phyloP scores from a whole-genome alignment of 2,888 invertebrate genomes.

The Agriopis leucophaearia region DNA sequence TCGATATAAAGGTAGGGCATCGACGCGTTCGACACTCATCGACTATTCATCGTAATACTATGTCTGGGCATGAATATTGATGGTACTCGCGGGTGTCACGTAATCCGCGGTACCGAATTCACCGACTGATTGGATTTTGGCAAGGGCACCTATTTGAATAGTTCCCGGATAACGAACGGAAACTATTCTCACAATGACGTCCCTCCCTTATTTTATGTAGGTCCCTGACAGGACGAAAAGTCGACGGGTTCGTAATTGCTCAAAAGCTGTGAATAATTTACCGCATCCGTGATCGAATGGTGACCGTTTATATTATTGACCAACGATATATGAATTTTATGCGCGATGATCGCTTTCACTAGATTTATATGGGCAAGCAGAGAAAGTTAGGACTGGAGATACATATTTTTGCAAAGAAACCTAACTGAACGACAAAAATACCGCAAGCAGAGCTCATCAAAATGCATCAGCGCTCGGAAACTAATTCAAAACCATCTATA shows the following conservation, averaged over 20 bases:
- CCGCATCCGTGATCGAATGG: conserved; percentile 15
- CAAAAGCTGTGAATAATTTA: conserved; percentile 34
- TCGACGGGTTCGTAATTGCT: conserved; percentile 27
- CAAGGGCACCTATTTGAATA: conserved; percentile 56
- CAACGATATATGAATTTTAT: not conserved
- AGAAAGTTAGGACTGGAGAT: not conserved
- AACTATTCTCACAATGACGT: conserved; percentile 35
- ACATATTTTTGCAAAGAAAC: not conserved
- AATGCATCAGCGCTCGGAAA: conserved; percentile 39
- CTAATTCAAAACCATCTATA: conserved; percentile 37
- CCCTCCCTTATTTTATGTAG: conserved; percentile 31
- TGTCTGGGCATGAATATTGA: conserved; percentile 77
- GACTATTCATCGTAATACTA: conserved; percentile 72
- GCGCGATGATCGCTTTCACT: not conserved
- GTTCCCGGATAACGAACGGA: conserved; percentile 42
- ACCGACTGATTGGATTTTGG: conserved; percentile 65
- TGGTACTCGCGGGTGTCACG: conserved; percentile 70
- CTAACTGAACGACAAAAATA: conserved; percentile 2
- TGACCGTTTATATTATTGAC: conserved; percentile 6
- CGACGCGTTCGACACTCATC: conserved; percentile 61
- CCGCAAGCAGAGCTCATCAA: conserved; percentile 12
- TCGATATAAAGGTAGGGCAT: conserved; percentile 43
- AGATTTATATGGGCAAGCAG: not conserved
- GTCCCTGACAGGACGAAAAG: conserved; percentile 30
- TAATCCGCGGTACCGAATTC: conserved; percentile 66